Evolutionary conservation across 2,888 invertebrate genomes (phyloP).

Genomic region (Steinernema scapterisci): DNA sequence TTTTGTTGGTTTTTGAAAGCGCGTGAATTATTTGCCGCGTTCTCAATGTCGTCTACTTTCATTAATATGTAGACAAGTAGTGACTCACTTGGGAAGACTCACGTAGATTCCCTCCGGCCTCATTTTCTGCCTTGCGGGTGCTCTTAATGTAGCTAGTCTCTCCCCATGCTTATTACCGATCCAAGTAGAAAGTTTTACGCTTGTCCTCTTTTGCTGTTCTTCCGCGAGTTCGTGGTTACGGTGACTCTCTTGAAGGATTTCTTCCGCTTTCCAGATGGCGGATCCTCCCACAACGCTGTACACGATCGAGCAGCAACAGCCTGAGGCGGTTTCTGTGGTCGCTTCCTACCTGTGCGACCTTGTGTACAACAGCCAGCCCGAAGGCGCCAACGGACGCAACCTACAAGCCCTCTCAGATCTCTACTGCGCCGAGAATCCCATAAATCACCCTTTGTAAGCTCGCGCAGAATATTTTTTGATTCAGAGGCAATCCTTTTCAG

Average conservation of each 20-base stretch:
- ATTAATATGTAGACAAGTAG: conserved; percentile 12
- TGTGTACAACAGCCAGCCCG: conserved; percentile 21
- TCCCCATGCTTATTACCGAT: no score
- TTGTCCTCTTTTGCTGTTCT: no score
- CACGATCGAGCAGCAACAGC: conserved; percentile 21
- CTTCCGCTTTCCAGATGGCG: neutral
- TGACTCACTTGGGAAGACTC: neutral
- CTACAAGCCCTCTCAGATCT: conserved; percentile 31
- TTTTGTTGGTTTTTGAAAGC: conserved; percentile 13
- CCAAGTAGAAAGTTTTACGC: no score
- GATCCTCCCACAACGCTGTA: neutral
- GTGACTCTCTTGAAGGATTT: no score
- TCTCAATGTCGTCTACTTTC: conserved; percentile 21
- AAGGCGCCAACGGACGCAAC: conserved; percentile 6
- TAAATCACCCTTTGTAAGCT: conserved; percentile 34
- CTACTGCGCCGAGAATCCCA: conserved; percentile 40
- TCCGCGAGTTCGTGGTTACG: no score
- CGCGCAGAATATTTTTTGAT: neutral
- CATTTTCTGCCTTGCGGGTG: no score
- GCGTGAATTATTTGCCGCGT: neutral
- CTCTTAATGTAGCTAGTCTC: no score
- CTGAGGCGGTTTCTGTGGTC: neutral
- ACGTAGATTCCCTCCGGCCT: no score
- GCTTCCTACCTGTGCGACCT: conserved; percentile 13
- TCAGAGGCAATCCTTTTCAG: no score